Evolutionary conservation across 1,140 invertebrate genomes (phyloP).

Genomic region (Aphelenchoides fujianensis): DNA sequence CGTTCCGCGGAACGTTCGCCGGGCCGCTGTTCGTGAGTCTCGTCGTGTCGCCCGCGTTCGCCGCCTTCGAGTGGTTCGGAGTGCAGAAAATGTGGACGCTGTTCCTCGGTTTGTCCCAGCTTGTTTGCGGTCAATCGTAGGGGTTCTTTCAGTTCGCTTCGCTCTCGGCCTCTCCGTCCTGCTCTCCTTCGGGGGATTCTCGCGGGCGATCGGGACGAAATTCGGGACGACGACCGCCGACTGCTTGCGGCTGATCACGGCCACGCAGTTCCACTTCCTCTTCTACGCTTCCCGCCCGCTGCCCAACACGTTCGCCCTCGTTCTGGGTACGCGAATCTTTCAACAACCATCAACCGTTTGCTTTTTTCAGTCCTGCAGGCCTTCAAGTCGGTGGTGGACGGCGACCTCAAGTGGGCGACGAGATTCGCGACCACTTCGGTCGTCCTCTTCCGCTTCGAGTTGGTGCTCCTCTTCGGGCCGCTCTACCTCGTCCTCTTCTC

Average conservation of each 20-base stretch:
- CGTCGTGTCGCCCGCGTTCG: constrained; percentile 75
- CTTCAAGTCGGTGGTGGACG: constrained; percentile 78
- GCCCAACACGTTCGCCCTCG: constrained; percentile 91
- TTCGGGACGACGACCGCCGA: constrained; percentile 76
- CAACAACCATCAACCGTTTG: constrained; percentile 32
- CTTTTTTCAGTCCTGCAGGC: constrained; percentile 83
- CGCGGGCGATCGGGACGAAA: constrained; percentile 71
- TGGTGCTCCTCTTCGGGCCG: constrained; percentile 80
- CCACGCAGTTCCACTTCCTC: constrained; percentile 94
- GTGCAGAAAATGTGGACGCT: constrained; percentile 83
- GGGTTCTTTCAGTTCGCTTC: constrained; percentile 72
- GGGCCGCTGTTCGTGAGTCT: constrained; percentile 81
- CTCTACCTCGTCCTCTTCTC: constrained; percentile 77
- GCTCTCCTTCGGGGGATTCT: constrained; percentile 72
- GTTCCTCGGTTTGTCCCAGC: constrained; percentile 75
- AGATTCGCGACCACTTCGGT: constrained; percentile 78
- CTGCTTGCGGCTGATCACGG: constrained; percentile 80
- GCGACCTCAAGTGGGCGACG: constrained; percentile 75
- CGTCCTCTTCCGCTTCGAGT: constrained; percentile 84
- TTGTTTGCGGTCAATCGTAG: neutral
- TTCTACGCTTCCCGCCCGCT: constrained; percentile 89
- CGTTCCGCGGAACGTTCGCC: constrained; percentile 90
- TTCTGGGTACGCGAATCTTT: constrained; percentile 72
- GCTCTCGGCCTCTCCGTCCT: constrained; percentile 75
- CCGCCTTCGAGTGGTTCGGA: constrained; percentile 70